phyloP scores from a whole-genome alignment of 2,888 invertebrate genomes.

The Lomographa bimaculata region DNA sequence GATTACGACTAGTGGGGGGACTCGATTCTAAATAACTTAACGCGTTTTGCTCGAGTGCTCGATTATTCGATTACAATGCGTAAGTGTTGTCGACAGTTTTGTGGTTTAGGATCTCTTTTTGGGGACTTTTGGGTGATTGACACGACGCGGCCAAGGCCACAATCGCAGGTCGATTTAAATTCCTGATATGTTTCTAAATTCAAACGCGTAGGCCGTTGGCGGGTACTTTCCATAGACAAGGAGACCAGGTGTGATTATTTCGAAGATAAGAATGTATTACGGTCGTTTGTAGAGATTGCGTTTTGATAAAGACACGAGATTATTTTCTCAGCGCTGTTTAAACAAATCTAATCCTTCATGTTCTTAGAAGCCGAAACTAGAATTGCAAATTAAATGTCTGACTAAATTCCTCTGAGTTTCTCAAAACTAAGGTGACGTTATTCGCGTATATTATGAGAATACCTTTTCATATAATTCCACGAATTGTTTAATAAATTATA shows the following conservation, averaged over 20 bases:
- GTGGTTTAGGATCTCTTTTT: constrained; percentile 47
- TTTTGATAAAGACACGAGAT: constrained; percentile 18
- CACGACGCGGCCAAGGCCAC: constrained; percentile 30
- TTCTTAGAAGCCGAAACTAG: constrained; percentile 19
- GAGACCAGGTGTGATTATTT: constrained; percentile 23
- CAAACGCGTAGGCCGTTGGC: constrained; percentile 5
- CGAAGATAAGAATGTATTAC: constrained; percentile 19
- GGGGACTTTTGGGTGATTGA: constrained; percentile 39
- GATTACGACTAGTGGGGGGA: constrained; percentile 74
- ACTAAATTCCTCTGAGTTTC: not conserved
- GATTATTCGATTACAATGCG: constrained; percentile 79
- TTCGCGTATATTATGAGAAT: not conserved
- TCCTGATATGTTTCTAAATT: constrained; percentile 14
- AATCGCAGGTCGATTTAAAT: constrained; percentile 10
- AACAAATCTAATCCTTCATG: constrained; percentile 14
- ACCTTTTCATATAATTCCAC: not conserved
- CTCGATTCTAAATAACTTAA: constrained; percentile 72
- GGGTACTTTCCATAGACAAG: constrained; percentile 17
- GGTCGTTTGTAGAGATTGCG: constrained; percentile 23
- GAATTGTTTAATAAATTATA: not conserved
- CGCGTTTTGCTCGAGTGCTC: constrained; percentile 71
- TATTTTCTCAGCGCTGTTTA: constrained; percentile 17
- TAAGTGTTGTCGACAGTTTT: constrained; percentile 60
- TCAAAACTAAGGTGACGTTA: not conserved
- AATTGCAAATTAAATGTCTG: not conserved